phyloP scores from a whole-genome alignment of 2,113 vertebrate genomes.

The Myodes glareolus region DNA sequence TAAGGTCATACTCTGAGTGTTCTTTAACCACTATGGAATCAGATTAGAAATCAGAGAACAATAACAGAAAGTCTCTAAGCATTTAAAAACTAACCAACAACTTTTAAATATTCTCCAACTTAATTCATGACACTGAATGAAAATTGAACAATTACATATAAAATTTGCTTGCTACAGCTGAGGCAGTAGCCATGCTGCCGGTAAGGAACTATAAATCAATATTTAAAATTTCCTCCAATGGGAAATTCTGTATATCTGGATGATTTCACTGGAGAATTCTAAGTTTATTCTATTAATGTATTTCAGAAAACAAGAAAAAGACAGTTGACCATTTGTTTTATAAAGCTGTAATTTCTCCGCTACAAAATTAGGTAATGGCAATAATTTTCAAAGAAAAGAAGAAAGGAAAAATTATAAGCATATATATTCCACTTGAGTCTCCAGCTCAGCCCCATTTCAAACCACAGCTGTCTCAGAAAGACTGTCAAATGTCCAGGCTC shows the following conservation, averaged over 20 bases:
- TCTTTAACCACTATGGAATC: neutral
- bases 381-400: neutral
- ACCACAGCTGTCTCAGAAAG: too few relatives aligned
- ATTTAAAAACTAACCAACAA: neutral
- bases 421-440: neutral
- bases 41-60: neutral
- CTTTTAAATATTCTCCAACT: neutral
- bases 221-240: neutral
- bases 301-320: neutral
- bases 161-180: neutral
- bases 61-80: neutral
- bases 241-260: neutral
- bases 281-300: neutral
- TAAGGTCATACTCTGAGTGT: neutral
- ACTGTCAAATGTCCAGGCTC: too few relatives aligned
- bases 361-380: neutral
- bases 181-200: neutral
- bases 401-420: neutral
- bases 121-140: neutral
- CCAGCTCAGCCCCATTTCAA: too few relatives aligned
- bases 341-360: neutral
- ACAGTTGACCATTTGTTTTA: neutral
- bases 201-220: neutral
- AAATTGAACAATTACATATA: neutral
- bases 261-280: neutral